A percentile compares a stretch with the other conserved stretches of the same genome.
phyloP scores from a whole-genome alignment of 2,113 vertebrate genomes.

The Ariopsis seemanni region DNA sequence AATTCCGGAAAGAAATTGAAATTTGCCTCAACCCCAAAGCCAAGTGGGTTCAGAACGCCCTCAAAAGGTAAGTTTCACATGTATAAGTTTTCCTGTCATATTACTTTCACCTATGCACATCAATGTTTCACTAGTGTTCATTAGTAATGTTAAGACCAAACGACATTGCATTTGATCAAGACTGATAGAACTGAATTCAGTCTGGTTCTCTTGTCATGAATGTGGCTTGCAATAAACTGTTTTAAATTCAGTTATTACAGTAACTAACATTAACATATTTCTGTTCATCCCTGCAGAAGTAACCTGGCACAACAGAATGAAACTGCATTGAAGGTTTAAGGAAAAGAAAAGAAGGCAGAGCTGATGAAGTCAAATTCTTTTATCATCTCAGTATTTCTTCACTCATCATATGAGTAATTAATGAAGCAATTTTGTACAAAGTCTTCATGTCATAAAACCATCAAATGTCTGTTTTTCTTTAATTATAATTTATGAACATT shows the following conservation, averaged over 20 bases:
- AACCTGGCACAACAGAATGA: background rate
- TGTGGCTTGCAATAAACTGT: background rate
- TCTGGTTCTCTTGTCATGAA: background rate
- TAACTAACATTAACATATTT: background rate
- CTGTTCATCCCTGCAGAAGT: background rate
- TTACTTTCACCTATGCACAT: background rate
- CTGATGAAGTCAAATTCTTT: background rate
- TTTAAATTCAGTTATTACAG: background rate
- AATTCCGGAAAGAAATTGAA: background rate
- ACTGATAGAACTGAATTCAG: background rate
- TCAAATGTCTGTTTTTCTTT: background rate
- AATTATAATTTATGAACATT: background rate
- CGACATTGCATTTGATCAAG: background rate
- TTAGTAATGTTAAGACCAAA: background rate
- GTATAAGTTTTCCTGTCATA: background rate
- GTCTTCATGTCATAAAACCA: background rate
- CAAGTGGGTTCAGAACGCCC: constrained; percentile 19
- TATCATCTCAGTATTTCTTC: too few relatives aligned
- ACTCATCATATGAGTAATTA: background rate
- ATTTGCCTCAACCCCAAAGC: constrained; percentile 25
- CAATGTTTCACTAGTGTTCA: background rate
- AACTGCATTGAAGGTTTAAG: background rate
- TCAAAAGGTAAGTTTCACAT: background rate
- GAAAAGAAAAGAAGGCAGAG: background rate
- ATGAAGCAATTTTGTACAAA: background rate